phyloP scores from a whole-genome alignment of 2,113 vertebrate species.

The Crotophaga sulcirostris region DNA sequence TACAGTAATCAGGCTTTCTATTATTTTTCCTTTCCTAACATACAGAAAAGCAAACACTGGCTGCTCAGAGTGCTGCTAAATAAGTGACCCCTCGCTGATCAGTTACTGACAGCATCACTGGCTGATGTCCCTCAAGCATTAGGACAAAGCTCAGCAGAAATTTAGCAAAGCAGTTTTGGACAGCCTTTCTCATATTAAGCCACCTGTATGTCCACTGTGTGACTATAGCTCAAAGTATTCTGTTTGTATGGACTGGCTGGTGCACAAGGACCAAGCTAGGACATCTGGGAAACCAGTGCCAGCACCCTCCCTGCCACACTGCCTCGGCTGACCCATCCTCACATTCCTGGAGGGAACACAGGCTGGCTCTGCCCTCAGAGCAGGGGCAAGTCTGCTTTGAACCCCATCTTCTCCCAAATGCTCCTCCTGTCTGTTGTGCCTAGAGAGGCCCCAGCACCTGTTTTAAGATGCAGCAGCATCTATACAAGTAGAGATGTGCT shows the following conservation, averaged over 20 bases:
- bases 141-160: not conserved
- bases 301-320: not conserved
- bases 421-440: accelerated
- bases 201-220: no score
- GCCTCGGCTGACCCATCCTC: not conserved
- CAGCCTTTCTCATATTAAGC: not conserved
- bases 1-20: not conserved
- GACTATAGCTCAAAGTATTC: accelerated
- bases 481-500: not conserved
- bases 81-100: not conserved
- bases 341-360: not conserved
- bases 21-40: not conserved
- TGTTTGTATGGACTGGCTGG: not conserved
- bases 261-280: not conserved
- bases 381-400: not conserved
- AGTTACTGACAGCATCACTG: not conserved
- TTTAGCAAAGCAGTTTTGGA: not conserved
- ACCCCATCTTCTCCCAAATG: not conserved
- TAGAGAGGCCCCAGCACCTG: not conserved
- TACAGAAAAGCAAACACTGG: not conserved
- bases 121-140: not conserved
- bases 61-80: not conserved
- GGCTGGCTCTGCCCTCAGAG: not conserved
- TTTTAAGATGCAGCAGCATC: not conserved
- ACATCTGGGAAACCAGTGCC: not conserved